Base-by-base conservation (phyloP, 1,140 invertebrate species). In the Drosophila neocordata region DNA sequence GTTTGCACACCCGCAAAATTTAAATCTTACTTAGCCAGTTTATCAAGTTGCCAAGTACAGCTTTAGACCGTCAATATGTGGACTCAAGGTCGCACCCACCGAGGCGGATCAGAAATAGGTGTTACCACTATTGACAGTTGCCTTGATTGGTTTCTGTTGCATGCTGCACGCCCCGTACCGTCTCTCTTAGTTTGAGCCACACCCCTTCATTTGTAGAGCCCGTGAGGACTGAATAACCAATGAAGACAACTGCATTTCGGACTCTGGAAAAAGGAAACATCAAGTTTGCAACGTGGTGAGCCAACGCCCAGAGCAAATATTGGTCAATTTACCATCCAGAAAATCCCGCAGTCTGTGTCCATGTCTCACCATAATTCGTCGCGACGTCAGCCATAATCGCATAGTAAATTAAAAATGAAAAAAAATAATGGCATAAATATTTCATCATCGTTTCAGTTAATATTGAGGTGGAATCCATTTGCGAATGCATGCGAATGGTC, bases 101-200 rank as follows among this genome's bases (percentile, higher is more conserved):
- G 52, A 44, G 22, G 24, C 38, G 34, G 34, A 66, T 34, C 57
- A 53, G 51, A 52, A 77, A 67, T 73, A 77, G 81, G 81, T 85
- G 81, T 85, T 80, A 67, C 77, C 81, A 52, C 65, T 58, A 77
- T 85, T 85, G 81, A 85, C 81, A 84, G 81, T 85, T 60, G 66
- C 69, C 77, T 83, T 85, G 81, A 85, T 74, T 85, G 69, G 60
- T 57, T 80, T 80, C 69, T 85, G 81, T 85, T 79, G 77, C 81
- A 85, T 80, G 81, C 63, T 57, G 69, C 73, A 85, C 78, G 77
- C 69, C 66, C 72, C 61, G 55, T 71, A 58, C 60, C 70, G 37
- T 51, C 20, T 69, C 20, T 9, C 22, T 4, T 52, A 48, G 41
- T 11, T 35, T 31, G 34, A 27, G 70, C 56, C 77, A 85, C 81